phyloP scores from a whole-genome alignment of 2,888 invertebrate genomes.

The Drosophila parthenogenetica region DNA sequence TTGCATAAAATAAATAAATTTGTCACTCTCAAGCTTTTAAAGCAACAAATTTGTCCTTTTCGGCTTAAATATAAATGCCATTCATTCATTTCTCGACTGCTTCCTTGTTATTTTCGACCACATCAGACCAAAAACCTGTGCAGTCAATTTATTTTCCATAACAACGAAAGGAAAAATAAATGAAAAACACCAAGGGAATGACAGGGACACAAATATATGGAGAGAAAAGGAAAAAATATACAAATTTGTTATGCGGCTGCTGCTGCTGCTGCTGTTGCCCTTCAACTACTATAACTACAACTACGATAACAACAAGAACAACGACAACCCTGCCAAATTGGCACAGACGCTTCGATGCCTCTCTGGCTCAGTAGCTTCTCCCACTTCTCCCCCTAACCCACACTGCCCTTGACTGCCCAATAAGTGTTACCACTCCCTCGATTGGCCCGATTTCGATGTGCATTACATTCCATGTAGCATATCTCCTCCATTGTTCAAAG shows the following conservation, averaged over 20 bases:
- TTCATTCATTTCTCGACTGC: conserved; percentile 18
- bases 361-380: background rate
- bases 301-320: conserved; percentile 19
- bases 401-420: background rate
- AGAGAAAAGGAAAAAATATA: conserved; percentile 24
- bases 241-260: conserved; percentile 52
- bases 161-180: conserved; percentile 41
- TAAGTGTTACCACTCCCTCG: conserved; percentile 12
- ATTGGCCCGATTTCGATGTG: conserved; percentile 48
- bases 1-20: conserved; percentile 3
- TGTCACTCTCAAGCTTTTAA: background rate
- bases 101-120: conserved; percentile 42
- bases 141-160: conserved; percentile 73
- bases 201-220: background rate
- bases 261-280: conserved; percentile 50
- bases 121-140: conserved; percentile 55
- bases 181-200: background rate
- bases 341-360: conserved; percentile 55
- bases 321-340: conserved; percentile 53
- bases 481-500: conserved; percentile 66
- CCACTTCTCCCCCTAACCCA: background rate
- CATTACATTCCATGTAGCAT: conserved; percentile 63
- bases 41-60: background rate
- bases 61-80: conserved; percentile 26
- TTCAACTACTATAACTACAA: conserved; percentile 52